phyloP scores from a whole-genome alignment of 2,113 vertebrate genomes.

The Montifringilla adamsi region DNA sequence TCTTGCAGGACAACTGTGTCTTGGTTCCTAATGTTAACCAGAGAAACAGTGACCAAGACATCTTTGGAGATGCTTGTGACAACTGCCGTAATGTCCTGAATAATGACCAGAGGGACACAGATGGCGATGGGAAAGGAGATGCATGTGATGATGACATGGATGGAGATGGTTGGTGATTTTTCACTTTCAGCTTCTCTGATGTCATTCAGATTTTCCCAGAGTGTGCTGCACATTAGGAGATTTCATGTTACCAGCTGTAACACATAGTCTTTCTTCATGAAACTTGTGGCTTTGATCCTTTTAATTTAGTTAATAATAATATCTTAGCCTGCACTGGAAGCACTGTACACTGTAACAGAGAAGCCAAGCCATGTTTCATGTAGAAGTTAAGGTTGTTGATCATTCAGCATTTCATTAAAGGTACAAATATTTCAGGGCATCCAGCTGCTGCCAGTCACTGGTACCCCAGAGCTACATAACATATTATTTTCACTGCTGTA shows the following conservation, averaged over 20 bases:
- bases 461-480: neutral
- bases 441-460: neutral
- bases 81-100: constrained; percentile 87
- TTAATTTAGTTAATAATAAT: neutral
- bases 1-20: constrained; percentile 91
- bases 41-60: constrained; percentile 89
- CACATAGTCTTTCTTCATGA: neutral
- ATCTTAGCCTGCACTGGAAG: neutral
- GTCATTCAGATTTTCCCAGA: neutral
- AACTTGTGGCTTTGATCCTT: neutral
- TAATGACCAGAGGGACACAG: constrained; percentile 91
- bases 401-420: neutral
- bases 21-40: constrained; percentile 88
- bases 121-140: constrained; percentile 89
- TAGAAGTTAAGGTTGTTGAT: neutral
- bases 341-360: neutral
- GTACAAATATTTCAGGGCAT: neutral
- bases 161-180: constrained; percentile 83
- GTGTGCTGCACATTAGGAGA: rapidly evolving
- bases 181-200: neutral
- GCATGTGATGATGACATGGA: constrained; percentile 97
- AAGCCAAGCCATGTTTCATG: neutral
- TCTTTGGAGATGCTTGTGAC: constrained; percentile 93
- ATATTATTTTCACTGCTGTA: neutral
- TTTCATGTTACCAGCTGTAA: neutral